Evolutionary conservation across 2,888 invertebrate genomes (phyloP), one percentile per base, ranked within the genome.

Genomic region (Argynnis bischoffii): DNA sequence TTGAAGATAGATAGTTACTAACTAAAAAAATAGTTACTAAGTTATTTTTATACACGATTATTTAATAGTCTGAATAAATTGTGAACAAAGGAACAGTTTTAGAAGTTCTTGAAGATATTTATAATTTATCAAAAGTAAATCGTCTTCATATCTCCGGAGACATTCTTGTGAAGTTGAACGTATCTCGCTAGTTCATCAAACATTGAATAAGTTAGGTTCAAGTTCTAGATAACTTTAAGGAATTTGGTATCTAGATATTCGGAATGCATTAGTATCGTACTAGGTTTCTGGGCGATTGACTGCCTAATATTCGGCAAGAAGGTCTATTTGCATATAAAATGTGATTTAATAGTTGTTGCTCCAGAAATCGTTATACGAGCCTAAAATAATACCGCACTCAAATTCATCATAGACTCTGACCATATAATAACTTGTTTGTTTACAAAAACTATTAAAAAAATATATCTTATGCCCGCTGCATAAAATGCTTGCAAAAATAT

Each of bases 171-270:
- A 72, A 74, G 74, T 74, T 74, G 69, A 71, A 74, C 74, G 71
- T 74, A 72, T 76, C 76, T 74, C 64, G 72, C 71, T 67, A 68
- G 72, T 71, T 75, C 74, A 69, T 69, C 73, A 71, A 76, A 75
- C 72, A 67, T 73, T 75, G 74, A 75, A 76, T 77, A 76, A 75
- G 69, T 76, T 70, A 77, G 71, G 55, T 57, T 64, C 61, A 75
- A 72, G 73, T 74, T 76, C 69, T 67, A 63, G 67, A 63, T 55
- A 64, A 69, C 66, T 73, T 73, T 66, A 63, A 59, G 56, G 67
- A 64, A 63, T 63, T 72, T 69, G 66, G 67, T 69, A 70, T 74
- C 67, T 61, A 21, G 64, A 54, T 57, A 64, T 64, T 64, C 66
- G 57, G 55, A 69, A 63, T 67, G 55, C 61, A 71, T 57, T 60